Evolutionary conservation across 2,797 vertebrate species (phyloP), one percentile per base, ranked within the genome.

Genomic region (Saxicola maurus): DNA sequence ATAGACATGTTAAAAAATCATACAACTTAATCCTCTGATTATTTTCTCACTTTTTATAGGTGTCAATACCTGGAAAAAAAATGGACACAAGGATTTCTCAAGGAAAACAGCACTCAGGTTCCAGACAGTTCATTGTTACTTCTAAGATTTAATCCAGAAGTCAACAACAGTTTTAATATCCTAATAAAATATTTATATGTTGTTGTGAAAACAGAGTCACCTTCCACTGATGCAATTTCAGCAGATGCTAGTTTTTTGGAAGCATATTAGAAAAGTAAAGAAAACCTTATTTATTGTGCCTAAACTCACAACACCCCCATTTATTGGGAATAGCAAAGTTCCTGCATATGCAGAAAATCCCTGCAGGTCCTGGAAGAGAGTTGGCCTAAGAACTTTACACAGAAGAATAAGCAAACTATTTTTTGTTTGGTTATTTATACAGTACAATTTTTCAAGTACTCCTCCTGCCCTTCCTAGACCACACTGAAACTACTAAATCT

Each of bases 401-500:
- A 45, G 76, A 82, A 90, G 62, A 93, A 91, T 82, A 94, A 94
- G 87, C 66, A 93, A 93, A 81, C 80, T 94, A 83, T 91, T 94
- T 91, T 94, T 94, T 95, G 73, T 92, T 82, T 92, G 84, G 90
- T 94, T 95, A 94, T 86, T 95, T 95, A 95, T 82, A 89, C 21
- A 82, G 82, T 56, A 40, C 51, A 90, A 73, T 88, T 95, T 95
- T 95, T 93, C 81, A 85, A 71, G 88, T 72, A 87, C 56, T 92
- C 86, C 78, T 96, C 88, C 91, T 93, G 94, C 94, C 92, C 85
- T 93, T 92, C 92, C 81, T 85, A 95, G 96, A 95, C 93, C 96
- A 96, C 94, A 96, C 88, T 87, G 94, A 94, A 97, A 96, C 92
- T 79, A 92, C 96, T 96, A 95, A 97, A 93, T 92, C 57, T 89